Percentiles rank a stretch among this genome's conserved stretches.
Conservation (phyloP, 1,140 invertebrate species). For the Hetaerina americana region DNA sequence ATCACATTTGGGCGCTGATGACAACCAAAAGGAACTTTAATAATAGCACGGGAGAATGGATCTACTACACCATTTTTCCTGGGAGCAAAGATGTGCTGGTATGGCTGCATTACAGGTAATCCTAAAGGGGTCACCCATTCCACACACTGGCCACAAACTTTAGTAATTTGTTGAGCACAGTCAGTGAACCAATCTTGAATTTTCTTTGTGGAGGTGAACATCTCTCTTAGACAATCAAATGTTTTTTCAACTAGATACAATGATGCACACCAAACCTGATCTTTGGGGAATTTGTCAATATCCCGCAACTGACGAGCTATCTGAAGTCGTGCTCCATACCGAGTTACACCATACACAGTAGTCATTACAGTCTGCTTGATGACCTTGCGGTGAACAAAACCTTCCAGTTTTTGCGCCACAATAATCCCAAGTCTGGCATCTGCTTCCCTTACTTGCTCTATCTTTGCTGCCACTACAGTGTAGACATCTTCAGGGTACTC, state of each 20-base stretch:
- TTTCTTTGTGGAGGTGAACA: constrained; percentile 87
- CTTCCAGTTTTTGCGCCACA: constrained; percentile 62
- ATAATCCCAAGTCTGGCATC: constrained; percentile 63
- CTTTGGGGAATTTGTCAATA: constrained; percentile 69
- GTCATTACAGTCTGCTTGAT: constrained; percentile 99
- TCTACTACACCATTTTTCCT: no score
- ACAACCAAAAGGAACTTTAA: constrained; percentile 15
- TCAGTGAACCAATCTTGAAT: constrained; percentile 96
- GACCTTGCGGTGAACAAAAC: constrained; percentile 80
- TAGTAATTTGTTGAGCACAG: constrained; percentile 67
- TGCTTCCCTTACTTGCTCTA: constrained; percentile 59
- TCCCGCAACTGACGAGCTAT: constrained; percentile 86
- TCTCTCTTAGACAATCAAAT: constrained; percentile 76
- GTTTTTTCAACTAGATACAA: constrained; percentile 75
- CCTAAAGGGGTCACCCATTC: constrained; percentile 96
- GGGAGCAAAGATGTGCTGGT: no score
- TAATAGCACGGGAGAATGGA: no score
- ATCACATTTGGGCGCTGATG: constrained; percentile 66
- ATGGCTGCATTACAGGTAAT: constrained; percentile 89
- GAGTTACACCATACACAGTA: constrained; percentile 96
- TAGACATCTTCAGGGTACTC: constrained; percentile 87
- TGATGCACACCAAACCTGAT: constrained; percentile 60
- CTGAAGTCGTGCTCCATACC: constrained; percentile 82
- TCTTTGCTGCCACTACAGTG: constrained; percentile 67
- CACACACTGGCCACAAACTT: constrained; percentile 56